Conservation (phyloP, 2,113 vertebrate species). For the Terrapene triunguis region DNA sequence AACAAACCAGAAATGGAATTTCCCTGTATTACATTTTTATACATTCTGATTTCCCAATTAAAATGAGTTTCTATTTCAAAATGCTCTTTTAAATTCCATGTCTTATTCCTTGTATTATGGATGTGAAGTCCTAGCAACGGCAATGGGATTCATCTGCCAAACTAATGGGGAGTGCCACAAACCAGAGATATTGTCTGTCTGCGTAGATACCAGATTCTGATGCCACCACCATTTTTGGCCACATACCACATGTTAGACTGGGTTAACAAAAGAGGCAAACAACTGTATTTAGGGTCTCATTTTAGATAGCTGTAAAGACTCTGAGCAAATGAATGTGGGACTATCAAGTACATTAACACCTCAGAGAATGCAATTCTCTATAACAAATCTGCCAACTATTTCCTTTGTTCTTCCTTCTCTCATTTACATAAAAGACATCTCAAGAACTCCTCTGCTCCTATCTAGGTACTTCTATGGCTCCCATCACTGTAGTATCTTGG, state of each 20-base stretch:
- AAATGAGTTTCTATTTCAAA: slow-evolving; percentile 55
- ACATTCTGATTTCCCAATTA: slow-evolving; percentile 19
- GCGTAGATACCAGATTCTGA: slow-evolving; percentile 60
- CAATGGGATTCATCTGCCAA: not conserved
- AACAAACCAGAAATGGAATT: slow-evolving; percentile 56
- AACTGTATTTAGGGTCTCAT: not conserved
- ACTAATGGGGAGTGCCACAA: slow-evolving; percentile 31
- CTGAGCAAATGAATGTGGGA: slow-evolving; percentile 54
- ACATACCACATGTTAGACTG: slow-evolving; percentile 25
- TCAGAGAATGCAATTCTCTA: slow-evolving; percentile 36
- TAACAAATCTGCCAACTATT: not conserved
- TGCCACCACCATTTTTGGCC: slow-evolving; percentile 54
- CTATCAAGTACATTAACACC: slow-evolving; percentile 31
- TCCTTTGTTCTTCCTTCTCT: not conserved
- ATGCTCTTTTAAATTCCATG: not conserved
- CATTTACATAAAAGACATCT: not conserved
- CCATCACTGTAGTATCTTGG: not conserved
- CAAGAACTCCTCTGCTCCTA: slow-evolving; percentile 18
- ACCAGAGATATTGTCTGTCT: slow-evolving; percentile 33
- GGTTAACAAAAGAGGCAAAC: slow-evolving; percentile 38
- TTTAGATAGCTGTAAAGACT: not conserved
- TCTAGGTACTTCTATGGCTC: not conserved
- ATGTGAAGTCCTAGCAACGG: not conserved
- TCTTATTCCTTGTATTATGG: not conserved
- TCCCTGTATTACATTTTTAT: slow-evolving; percentile 34